Conservation (phyloP, 1,140 invertebrate species). For the Trinorchestia longiramus region DNA sequence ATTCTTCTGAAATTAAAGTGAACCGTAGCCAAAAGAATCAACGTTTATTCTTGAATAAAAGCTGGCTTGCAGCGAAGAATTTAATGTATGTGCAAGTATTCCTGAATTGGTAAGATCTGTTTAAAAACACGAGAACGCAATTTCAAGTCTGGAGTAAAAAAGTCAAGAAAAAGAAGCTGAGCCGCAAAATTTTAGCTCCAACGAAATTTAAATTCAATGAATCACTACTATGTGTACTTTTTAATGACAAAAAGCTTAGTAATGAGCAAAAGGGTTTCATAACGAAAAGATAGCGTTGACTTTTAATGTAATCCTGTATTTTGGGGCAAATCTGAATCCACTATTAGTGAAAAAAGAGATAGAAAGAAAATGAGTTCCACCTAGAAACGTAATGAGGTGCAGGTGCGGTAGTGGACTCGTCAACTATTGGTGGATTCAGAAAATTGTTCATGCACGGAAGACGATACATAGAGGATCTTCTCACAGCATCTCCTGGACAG, state of each 20-base stretch:
- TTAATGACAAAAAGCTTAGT: too few species aligned
- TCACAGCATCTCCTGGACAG: not conserved
- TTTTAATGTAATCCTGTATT: too few species aligned
- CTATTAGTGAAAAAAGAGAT: too few species aligned
- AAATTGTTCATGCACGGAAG: not conserved
- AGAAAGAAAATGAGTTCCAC: too few species aligned
- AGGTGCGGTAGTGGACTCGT: not conserved
- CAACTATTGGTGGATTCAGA: too few species aligned
- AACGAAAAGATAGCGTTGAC: too few species aligned
- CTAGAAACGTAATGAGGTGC: not conserved
- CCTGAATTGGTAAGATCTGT: not conserved
- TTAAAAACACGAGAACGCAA: not conserved
- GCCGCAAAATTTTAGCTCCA: too few species aligned
- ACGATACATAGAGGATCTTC: not conserved
- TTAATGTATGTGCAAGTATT: not conserved
- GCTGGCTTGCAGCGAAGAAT: not conserved
- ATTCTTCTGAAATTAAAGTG: not conserved
- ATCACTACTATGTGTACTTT: too few species aligned
- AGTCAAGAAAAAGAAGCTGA: not conserved
- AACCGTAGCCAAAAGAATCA: not conserved
- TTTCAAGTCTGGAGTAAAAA: not conserved
- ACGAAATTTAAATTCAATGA: too few species aligned
- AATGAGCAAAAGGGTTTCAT: too few species aligned
- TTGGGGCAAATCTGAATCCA: too few species aligned
- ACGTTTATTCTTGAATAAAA: not conserved